Evolutionary conservation across 2,888 invertebrate genomes (phyloP), one percentile per base, ranked within the genome.

Genomic region (Drosophila flavopinicola): DNA sequence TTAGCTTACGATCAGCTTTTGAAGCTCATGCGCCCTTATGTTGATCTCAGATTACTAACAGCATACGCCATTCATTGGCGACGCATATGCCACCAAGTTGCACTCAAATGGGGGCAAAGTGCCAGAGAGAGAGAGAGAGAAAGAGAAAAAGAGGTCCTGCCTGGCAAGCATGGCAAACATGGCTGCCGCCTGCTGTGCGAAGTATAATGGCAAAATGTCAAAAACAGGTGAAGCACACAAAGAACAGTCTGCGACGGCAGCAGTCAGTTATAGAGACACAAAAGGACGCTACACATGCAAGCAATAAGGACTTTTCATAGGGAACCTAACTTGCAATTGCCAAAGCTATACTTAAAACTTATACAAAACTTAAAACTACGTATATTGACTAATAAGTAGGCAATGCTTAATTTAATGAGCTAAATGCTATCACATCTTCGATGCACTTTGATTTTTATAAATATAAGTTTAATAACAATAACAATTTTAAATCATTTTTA

Each of bases 201-300:
- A 64, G 42, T 61, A 66, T 82, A 83, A 77, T 74, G 75, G 68
- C 67, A 78, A 78, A 74, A 57, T 82, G 87, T 88, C 88, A 87
- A 54, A 78, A 87, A 79, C 88, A 88, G 88, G 87, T 88, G 87
- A 79, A 61, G 61, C 37, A 45, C 17, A 15, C 51, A 63, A 44
- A 10, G 17, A 7, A 11, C 3, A 32, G 17, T 4, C 2, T 23
- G 10, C 9, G 20, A 42, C 32, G 20, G 9, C 11, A n/a, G n/a
- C 1, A 7, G 6, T 49, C 11, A 48, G 70, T n/a, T 38, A 38
- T 9, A 1, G 1, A 3, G 56, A 37, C 37, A 7, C 1, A 0
- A 1, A 1, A 32, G 20, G 65, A 27, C 65, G 1, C 78, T 79
- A 47, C 65, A n/a, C 0, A 5, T 1, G 3, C 6, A 10, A 6